phyloP scores from a whole-genome alignment of 1,140 invertebrate species.

The Neodiprion lecontei region DNA sequence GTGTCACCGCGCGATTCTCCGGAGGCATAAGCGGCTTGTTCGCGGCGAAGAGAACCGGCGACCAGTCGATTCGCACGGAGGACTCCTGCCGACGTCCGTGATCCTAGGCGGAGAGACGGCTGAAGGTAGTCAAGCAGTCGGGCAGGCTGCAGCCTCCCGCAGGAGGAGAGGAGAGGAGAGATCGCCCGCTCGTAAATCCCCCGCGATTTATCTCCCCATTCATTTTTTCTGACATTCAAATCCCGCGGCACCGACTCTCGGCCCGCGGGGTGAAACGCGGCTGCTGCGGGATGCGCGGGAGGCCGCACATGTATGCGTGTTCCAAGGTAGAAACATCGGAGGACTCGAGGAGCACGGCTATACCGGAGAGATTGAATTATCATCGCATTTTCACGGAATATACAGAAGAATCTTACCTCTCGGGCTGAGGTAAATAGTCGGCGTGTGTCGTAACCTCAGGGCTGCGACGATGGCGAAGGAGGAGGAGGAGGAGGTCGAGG shows the following conservation, averaged over 20 bases:
- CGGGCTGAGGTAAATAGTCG: slow-evolving; percentile 14
- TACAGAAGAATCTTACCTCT: neutral
- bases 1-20: too few species aligned
- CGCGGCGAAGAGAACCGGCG: too few species aligned
- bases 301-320: too few species aligned
- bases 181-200: slow-evolving; percentile 6
- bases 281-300: too few species aligned
- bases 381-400: neutral
- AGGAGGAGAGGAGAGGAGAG: neutral
- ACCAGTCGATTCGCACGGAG: too few species aligned
- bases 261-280: too few species aligned
- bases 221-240: slow-evolving; percentile 7
- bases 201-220: slow-evolving; percentile 4
- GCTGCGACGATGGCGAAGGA: slow-evolving; percentile 8
- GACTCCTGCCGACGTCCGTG: too few species aligned
- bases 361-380: neutral
- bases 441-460: slow-evolving; percentile 29
- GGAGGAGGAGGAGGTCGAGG: neutral
- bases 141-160: too few species aligned
- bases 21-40: too few species aligned
- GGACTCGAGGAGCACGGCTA: neutral
- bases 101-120: too few species aligned
- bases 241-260: neutral
- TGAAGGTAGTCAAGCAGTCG: too few species aligned
- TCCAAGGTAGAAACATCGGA: too few species aligned